Evolutionary conservation across 37 sponge, comb jelly and placozoan species (phyloP).

Genomic region (Haliclona indistincta): DNA sequence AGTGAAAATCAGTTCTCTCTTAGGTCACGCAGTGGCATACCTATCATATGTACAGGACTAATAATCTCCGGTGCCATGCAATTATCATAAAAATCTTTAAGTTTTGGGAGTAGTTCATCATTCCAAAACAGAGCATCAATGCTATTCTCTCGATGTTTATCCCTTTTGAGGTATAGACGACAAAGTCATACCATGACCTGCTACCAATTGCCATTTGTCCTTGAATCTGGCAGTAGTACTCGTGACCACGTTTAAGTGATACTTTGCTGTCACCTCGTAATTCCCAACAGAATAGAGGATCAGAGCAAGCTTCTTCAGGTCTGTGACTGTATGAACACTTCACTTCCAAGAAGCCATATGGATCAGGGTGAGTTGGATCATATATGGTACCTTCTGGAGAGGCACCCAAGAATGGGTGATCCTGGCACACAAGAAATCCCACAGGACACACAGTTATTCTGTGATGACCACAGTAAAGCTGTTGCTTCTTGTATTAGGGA

Average conservation of each 20-base stretch:
- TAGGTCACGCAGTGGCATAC: conserved; percentile 38
- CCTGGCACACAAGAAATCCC: conserved; percentile 27
- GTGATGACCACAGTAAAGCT: conserved; percentile 15
- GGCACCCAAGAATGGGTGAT: conserved; percentile 40
- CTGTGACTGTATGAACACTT: conserved; percentile 33
- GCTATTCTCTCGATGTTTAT: conserved; percentile 18
- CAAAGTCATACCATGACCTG: conserved; percentile 46
- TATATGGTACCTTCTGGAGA: conserved; percentile 41
- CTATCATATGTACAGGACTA: conserved; percentile 46
- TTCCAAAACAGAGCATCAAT: conserved; percentile 5
- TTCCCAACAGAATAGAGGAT: neutral
- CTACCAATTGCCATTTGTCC: conserved; percentile 41
- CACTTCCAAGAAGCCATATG: conserved; percentile 3
- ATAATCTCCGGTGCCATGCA: conserved; percentile 21
- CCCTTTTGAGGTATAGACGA: conserved; percentile 26
- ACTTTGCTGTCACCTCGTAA: neutral
- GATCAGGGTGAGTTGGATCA: conserved; percentile 7
- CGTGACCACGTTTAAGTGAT: conserved; percentile 7
- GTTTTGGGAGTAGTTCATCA: conserved; percentile 2
- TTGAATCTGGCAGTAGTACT: conserved; percentile 38
- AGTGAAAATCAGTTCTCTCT: too few relatives aligned
- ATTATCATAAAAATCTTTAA: conserved; percentile 10
- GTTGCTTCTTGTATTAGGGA: neutral
- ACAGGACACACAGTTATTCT: neutral
- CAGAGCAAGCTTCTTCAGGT: neutral